Evolutionary conservation across 2,888 invertebrate species (phyloP).

Genomic region (Ormyrus rosae): DNA sequence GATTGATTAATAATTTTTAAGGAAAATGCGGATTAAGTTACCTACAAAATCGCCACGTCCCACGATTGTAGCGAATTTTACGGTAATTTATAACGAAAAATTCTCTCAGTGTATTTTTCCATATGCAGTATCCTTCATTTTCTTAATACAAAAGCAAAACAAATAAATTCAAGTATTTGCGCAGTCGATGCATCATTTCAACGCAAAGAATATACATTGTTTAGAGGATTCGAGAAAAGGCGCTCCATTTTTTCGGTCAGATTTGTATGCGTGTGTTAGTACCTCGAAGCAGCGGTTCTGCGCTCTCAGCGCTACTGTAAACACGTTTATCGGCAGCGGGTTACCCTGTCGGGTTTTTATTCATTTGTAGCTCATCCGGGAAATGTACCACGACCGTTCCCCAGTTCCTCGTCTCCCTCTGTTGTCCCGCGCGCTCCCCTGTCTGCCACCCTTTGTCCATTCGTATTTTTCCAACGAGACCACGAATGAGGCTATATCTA

Average conservation of each 20-base stretch:
- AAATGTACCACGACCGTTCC: slow-evolving; percentile 62
- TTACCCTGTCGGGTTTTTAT: slow-evolving; percentile 58
- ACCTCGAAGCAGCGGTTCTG: slow-evolving; percentile 26
- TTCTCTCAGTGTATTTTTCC: no score
- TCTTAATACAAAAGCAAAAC: no score
- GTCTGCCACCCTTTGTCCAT: background rate
- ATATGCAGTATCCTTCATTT: no score
- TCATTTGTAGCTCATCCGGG: slow-evolving; percentile 63
- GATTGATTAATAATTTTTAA: no score
- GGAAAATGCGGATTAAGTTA: no score
- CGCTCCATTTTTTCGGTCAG: slow-evolving; percentile 15
- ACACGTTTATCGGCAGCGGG: slow-evolving; percentile 52
- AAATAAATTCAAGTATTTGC: no score
- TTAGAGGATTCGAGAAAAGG: no score
- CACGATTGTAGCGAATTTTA: no score
- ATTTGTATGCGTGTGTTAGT: slow-evolving; percentile 31
- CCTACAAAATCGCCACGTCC: no score
- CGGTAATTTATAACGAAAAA: no score
- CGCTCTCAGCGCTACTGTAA: slow-evolving; percentile 52
- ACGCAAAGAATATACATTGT: no score
- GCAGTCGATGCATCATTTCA: no score
- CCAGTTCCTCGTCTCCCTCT: slow-evolving; percentile 44
- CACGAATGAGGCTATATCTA: slow-evolving; percentile 57
- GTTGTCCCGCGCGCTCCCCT: background rate
- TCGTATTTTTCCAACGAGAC: slow-evolving; percentile 41